Evolutionary conservation across 1,140 invertebrate genomes (phyloP).

Genomic region (Amyelois transitella): DNA sequence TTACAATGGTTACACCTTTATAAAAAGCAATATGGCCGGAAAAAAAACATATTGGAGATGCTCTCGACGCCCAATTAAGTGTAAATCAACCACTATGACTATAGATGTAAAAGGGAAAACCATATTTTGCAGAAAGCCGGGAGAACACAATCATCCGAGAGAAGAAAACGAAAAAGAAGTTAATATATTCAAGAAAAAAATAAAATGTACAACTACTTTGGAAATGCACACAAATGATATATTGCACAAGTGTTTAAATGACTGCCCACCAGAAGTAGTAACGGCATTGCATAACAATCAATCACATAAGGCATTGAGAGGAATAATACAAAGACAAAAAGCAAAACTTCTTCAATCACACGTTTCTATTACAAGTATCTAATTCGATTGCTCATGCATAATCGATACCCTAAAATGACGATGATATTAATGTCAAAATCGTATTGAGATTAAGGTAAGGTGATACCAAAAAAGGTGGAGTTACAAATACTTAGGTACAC

Average conservation of each 20-base stretch:
- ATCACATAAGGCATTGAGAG: neutral
- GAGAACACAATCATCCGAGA: neutral
- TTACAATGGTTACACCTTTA: neutral
- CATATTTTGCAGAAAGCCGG: neutral
- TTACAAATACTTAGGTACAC: too few relatives aligned
- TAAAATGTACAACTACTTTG: neutral
- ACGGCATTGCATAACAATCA: neutral
- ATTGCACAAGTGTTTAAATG: neutral
- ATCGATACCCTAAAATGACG: too few relatives aligned
- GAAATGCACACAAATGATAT: neutral
- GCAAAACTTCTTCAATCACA: too few relatives aligned
- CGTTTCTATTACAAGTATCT: too few relatives aligned
- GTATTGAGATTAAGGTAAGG: too few relatives aligned
- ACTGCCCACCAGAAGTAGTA: neutral
- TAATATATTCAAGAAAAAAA: neutral
- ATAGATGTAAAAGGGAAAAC: neutral
- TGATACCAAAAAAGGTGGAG: too few relatives aligned
- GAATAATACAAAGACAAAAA: neutral
- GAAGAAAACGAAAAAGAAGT: neutral
- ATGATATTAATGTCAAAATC: too few relatives aligned
- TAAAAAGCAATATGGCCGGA: neutral
- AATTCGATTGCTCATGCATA: too few relatives aligned
- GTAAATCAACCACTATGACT: neutral
- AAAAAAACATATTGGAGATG: neutral
- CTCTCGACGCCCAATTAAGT: neutral